Base-by-base conservation (phyloP, 1,140 invertebrate species). In the Drosophila orosa region DNA sequence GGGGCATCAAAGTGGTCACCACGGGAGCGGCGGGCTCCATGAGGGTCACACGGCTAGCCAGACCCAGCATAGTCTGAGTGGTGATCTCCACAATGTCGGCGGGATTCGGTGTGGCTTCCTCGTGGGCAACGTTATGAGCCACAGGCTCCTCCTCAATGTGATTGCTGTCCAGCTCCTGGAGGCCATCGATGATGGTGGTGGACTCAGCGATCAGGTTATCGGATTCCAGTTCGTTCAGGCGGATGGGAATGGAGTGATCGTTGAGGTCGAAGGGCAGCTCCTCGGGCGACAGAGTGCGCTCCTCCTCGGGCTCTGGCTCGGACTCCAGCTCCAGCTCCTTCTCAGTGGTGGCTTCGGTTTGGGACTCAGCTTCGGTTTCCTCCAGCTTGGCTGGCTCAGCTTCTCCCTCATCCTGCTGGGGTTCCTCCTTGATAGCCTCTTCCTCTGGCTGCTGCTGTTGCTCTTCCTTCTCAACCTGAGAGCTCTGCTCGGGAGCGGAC, bases 11-110 rank as follows among this genome's bases (percentile, higher is more conserved):
- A 1, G 91, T 92, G 44, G 90, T 91, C 7, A 77, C 81, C 1
- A 91, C 74, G 2, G 91, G 90, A 7, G 92, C 89, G 33, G 89
- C 86, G 6, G 92, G 92, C 68, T 93, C 93, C 92, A 93, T 93
- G 2, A 92, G 75, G 0, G 93, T 93, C 1, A 90, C 92, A 10
- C 92, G 91, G 50, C 83, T 92, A 9, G 92, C 90, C 58, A 93
- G 39, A 6, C 86, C 90, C 39, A 91, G 42, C 63, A 92, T 91
- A 13, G 86, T 80, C 48, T 91, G 92, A 10, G 92, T 93, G 42
- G 92, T 92, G 24, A 89, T 80, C 78, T 93, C 93, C 8, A 91
- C 67, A 22, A 92, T 90, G 37, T 80, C 90, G 0, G 65, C 79
- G 15, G 90, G 84, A 61, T 85, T 83, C 9, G 90, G 79, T 1